phyloP scores from a whole-genome alignment of 2,797 vertebrate genomes.

The Acanthurus leucopareius region DNA sequence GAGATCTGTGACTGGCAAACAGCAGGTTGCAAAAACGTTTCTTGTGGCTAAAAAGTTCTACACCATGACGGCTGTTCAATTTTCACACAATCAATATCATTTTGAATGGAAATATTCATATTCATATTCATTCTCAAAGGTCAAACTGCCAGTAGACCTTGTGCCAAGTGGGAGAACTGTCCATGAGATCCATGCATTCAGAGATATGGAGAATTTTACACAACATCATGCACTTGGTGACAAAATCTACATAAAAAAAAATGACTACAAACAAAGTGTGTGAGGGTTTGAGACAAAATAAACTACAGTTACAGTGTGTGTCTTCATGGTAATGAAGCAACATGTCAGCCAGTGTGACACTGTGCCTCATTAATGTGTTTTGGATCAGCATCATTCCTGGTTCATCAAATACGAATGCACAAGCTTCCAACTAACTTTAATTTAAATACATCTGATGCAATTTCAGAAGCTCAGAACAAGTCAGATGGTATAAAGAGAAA shows the following conservation, averaged over 20 bases:
- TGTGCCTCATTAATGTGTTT: too few species aligned
- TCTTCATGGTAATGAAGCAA: neutral
- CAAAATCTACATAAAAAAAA: too few species aligned
- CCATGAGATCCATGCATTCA: neutral
- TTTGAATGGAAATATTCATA: neutral
- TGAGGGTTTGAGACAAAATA: neutral
- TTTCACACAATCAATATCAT: slow-evolving; percentile 14
- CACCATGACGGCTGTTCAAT: neutral
- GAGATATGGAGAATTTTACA: neutral
- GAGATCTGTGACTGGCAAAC: slow-evolving; percentile 13
- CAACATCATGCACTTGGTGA: neutral
- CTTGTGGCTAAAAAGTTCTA: neutral
- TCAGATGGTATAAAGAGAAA: too few species aligned
- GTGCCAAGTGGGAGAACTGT: neutral
- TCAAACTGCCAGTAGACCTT: neutral
- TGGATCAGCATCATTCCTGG: too few species aligned
- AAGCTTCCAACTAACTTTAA: too few species aligned
- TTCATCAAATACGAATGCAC: too few species aligned
- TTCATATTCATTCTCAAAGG: neutral
- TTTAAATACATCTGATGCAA: too few species aligned
- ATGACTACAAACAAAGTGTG: neutral
- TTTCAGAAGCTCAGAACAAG: too few species aligned
- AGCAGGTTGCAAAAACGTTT: slow-evolving; percentile 16
- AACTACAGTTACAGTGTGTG: neutral
- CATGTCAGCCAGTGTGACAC: neutral